Conservation (phyloP, 2,888 invertebrate genomes). For the Macropis europaea region DNA sequence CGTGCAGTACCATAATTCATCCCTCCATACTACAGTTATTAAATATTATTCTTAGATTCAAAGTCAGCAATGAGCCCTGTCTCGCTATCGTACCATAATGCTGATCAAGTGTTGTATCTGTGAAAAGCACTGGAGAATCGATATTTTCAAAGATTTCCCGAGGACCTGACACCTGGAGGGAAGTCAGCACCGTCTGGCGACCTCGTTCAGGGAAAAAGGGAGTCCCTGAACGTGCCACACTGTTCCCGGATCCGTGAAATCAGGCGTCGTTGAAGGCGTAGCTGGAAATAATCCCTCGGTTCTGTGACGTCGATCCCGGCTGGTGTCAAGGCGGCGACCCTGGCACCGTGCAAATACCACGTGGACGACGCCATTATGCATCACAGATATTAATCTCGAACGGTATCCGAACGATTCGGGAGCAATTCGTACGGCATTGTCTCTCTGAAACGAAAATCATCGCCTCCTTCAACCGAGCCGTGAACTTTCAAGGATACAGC, state of each 20-base stretch:
- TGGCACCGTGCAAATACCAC: conserved; percentile 51
- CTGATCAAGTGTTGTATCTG: no score
- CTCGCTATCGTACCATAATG: no score
- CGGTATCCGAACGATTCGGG: background rate
- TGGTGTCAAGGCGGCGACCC: conserved; percentile 58
- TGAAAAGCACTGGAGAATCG: no score
- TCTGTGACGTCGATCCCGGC: conserved; percentile 37
- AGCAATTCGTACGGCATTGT: background rate
- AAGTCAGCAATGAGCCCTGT: no score
- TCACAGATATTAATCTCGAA: conserved; percentile 17
- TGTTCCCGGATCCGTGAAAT: conserved; percentile 16
- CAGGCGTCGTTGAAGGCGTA: background rate
- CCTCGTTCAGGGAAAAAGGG: background rate
- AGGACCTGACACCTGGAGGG: background rate
- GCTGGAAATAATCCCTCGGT: conserved; percentile 35
- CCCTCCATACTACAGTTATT: no score
- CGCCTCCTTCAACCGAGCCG: background rate
- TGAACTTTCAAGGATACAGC: conserved; percentile 14
- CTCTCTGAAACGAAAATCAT: background rate
- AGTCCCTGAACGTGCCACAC: conserved; percentile 3
- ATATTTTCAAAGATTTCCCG: no score
- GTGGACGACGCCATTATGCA: conserved; percentile 5
- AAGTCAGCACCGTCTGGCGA: background rate
- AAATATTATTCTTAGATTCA: no score
- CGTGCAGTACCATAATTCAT: no score